phyloP scores from a whole-genome alignment of 2,888 invertebrate genomes.

The Orthonevra nobilis region DNA sequence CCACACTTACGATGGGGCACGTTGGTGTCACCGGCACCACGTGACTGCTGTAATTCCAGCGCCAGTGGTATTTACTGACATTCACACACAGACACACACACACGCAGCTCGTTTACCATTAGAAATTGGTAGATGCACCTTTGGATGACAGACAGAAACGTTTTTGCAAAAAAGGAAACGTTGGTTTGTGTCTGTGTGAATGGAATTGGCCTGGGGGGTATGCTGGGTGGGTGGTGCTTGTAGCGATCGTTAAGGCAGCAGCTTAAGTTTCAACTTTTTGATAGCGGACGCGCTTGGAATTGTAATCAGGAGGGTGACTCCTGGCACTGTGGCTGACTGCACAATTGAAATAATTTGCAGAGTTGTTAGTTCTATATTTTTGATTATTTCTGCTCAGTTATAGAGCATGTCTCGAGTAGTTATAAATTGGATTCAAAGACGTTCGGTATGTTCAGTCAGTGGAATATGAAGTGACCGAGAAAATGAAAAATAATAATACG shows the following conservation, averaged over 20 bases:
- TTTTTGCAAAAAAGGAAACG: slow-evolving; percentile 19
- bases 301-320: slow-evolving; percentile 42
- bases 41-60: slow-evolving; percentile 66
- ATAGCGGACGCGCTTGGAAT: slow-evolving; percentile 60
- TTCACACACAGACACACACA: slow-evolving; percentile 18
- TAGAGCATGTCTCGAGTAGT: too few species aligned
- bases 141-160: slow-evolving; percentile 69
- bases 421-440: too few species aligned
- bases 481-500: too few species aligned
- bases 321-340: slow-evolving; percentile 26
- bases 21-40: slow-evolving; percentile 67
- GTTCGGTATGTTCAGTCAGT: too few species aligned
- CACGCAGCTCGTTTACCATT: slow-evolving; percentile 60
- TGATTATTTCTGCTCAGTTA: not conserved
- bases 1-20: slow-evolving; percentile 59
- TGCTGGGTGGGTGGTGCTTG: not conserved
- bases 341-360: slow-evolving; percentile 32
- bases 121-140: slow-evolving; percentile 62
- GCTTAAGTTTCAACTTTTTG: slow-evolving; percentile 69
- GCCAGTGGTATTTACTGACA: slow-evolving; percentile 58
- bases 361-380: slow-evolving; percentile 22
- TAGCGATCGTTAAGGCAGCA: slow-evolving; percentile 65
- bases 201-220: too few species aligned
- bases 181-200: not conserved
- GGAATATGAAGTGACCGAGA: too few species aligned